These are phyloP conservation scores for Asarcornis scutulata DNA, from an alignment of 2,113 vertebrate species.

Conservation along the genomic window DNA sequence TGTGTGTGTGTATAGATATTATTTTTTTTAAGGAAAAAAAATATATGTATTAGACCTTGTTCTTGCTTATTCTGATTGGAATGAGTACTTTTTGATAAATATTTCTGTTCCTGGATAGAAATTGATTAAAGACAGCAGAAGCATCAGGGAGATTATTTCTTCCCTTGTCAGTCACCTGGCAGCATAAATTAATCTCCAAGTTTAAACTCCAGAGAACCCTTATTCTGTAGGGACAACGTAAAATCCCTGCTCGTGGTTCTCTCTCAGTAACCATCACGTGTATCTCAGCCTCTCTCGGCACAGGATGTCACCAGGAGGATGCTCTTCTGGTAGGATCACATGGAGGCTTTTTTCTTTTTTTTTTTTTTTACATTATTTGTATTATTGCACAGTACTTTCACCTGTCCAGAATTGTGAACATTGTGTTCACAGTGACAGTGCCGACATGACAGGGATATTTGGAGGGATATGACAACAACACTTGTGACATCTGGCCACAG, in stretches of 20 bases:
- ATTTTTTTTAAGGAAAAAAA: neutral
- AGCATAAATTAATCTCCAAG: neutral
- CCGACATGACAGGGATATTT: neutral
- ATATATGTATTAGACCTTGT: neutral
- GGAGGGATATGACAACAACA: neutral
- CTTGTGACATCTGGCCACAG: neutral
- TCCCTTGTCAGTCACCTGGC: rapidly evolving
- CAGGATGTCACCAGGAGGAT: neutral
- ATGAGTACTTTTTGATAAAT: neutral
- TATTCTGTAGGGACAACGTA: neutral
- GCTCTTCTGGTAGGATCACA: neutral
- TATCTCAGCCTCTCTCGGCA: neutral
- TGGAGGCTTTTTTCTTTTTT: neutral
- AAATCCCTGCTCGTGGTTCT: rapidly evolving
- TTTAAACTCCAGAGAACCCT: neutral
- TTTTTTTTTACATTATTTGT: neutral
- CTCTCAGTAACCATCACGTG: rapidly evolving
- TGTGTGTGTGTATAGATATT: neutral
- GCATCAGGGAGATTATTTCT: neutral
- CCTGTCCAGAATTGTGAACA: neutral
- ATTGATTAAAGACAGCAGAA: neutral
- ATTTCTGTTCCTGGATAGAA: neutral
- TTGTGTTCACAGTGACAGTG: neutral
- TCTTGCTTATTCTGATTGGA: neutral
- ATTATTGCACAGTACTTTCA: neutral